A percentile compares a stretch with the other conserved stretches of the same genome.
These are phyloP conservation scores for Prosapia bicincta DNA, from an alignment of 2,888 invertebrate genomes.

Conservation along the genomic window DNA sequence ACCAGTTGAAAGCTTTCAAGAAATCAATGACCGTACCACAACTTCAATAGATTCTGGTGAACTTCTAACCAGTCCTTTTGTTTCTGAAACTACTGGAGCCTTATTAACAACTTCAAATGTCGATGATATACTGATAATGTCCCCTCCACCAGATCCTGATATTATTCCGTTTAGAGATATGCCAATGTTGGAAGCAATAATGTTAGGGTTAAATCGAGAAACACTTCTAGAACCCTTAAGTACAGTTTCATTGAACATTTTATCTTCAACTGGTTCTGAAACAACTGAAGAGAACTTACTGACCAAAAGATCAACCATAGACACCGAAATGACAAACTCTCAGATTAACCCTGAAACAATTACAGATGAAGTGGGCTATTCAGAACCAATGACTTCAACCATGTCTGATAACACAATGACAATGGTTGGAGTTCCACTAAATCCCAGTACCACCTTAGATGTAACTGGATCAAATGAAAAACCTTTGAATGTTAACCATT, in stretches of 20 bases:
- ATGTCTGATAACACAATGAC: no score
- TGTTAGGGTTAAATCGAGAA: background rate
- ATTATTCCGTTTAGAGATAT: background rate
- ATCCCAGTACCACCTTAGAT: no score
- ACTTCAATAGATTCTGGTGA: background rate
- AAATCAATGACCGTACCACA: background rate
- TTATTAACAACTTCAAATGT: background rate
- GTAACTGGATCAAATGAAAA: no score
- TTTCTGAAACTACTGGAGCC: background rate
- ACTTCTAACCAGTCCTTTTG: background rate
- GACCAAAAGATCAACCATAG: background rate
- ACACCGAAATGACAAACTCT: background rate
- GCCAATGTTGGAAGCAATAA: background rate
- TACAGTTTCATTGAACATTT: background rate
- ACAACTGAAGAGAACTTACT: background rate
- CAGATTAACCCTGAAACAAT: background rate
- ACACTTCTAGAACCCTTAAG: background rate
- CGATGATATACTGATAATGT: background rate
- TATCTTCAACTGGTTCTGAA: background rate
- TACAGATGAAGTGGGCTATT: background rate
- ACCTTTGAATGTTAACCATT: no score
- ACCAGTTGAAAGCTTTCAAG: background rate
- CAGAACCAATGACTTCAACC: no score
- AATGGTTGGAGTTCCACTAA: no score
- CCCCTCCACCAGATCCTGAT: background rate